Conservation (phyloP, 2,797 vertebrate species). For the Hyperoplus immaculatus region DNA sequence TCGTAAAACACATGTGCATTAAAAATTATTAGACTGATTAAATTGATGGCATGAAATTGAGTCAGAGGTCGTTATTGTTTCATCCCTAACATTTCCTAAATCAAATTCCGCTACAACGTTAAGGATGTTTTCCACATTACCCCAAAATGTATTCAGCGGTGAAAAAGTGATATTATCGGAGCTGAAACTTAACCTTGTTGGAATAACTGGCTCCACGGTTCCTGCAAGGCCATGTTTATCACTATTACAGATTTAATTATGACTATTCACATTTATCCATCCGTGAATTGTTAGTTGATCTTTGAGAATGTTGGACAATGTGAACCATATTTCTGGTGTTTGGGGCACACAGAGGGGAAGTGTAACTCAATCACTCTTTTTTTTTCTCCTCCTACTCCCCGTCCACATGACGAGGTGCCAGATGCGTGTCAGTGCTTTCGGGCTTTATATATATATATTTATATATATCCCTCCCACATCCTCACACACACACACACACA, state of each 20-base stretch:
- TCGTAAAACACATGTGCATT: conserved; percentile 32
- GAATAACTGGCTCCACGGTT: conserved; percentile 71
- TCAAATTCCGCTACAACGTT: conserved; percentile 60
- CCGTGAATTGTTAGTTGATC: conserved; percentile 84
- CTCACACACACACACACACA: conserved; percentile 54
- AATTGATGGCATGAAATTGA: conserved; percentile 60
- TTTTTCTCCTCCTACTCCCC: conserved; percentile 56
- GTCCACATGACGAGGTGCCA: conserved; percentile 83
- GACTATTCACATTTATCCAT: conserved; percentile 83
- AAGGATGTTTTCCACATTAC: conserved; percentile 74
- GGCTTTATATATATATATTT: conserved; percentile 75
- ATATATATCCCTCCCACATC: conserved; percentile 73
- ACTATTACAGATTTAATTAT: conserved; percentile 82
- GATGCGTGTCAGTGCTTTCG: conserved; percentile 83
- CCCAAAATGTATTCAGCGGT: conserved; percentile 60
- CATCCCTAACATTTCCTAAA: conserved; percentile 59
- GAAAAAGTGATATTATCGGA: conserved; percentile 65
- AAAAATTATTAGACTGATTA: conserved; percentile 54
- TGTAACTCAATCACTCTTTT: conserved; percentile 83
- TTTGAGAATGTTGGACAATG: conserved; percentile 82
- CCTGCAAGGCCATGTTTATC: conserved; percentile 81
- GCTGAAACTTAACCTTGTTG: conserved; percentile 74
- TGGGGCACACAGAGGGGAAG: conserved; percentile 78
- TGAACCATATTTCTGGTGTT: conserved; percentile 83
- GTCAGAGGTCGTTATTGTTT: conserved; percentile 47